Base-by-base conservation (phyloP, 2,888 invertebrate species). In the Plagodis pulveraria region DNA sequence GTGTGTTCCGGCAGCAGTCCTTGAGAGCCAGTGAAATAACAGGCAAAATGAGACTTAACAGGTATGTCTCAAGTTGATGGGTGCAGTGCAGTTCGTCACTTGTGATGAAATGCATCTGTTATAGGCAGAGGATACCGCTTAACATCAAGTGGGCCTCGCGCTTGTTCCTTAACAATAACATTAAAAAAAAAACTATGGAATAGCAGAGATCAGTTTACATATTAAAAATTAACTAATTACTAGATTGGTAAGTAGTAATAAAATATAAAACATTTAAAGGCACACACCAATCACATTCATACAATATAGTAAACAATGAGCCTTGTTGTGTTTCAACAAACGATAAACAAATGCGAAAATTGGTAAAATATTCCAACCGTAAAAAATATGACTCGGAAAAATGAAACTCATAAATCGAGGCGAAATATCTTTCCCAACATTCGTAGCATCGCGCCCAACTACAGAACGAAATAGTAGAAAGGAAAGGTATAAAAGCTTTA, bases 401-500 rank as follows among this genome's bases (percentile, higher is more conserved):
- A 85, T 84, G 81, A 82, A 87, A 85, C 79, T 80, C 85, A 86
- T 89, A 91, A 90, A 91, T 90, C 86, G 89, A 84, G 86, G 81
- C 82, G 80, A 82, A 89, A 87, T 87, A 87, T 89, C 89, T 85
- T 79, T 82, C 80, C 80, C 78, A 76, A 84, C 74, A 85, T 89
- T 85, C 84, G 83, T 78, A 82, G 81, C 76, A 76, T 78, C 81
- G 80, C 83, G 81, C 79, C 83, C 83, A 83, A 86, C 90, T 89
- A 86, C 84, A 86, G 77, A 85, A 71, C 82, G 86, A 83, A 82
- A 86, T 87, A 87, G 82, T 84, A 88, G 85, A 89, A 89, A 89
- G 84, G 86, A 89, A 86, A 87, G 89, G 89, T 87, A 91, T 89
- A 88, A 90, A 91, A 89, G 90, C 87, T 87, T 88, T 84, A 89